Conservation (phyloP, 2,113 vertebrate species). For the Cephalopterus ornatus region DNA sequence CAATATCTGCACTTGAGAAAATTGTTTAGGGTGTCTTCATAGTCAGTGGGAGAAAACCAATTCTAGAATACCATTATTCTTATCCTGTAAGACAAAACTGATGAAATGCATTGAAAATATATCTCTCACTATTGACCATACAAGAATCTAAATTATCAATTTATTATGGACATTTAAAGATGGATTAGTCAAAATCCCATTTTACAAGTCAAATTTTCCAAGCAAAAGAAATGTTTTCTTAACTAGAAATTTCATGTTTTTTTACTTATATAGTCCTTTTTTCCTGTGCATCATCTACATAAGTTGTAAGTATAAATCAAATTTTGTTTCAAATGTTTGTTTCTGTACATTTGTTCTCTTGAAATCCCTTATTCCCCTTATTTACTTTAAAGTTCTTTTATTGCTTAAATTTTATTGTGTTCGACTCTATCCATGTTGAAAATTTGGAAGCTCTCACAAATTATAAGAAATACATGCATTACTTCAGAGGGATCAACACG, state of each 20-base stretch:
- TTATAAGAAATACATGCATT: not conserved
- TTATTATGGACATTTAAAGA: not conserved
- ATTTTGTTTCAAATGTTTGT: not conserved
- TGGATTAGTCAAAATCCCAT: rapidly evolving
- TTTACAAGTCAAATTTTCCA: not conserved
- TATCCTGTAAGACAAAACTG: not conserved
- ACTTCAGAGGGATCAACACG: not conserved
- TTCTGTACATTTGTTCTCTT: not conserved
- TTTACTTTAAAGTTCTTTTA: not conserved
- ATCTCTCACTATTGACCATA: not conserved
- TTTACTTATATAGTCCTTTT: not conserved
- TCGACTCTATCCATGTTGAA: not conserved
- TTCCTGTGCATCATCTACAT: not conserved
- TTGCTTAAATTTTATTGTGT: not conserved
- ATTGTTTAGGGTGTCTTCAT: not conserved
- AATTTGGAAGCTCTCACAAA: not conserved
- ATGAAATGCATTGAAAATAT: not conserved
- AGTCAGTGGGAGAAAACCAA: not conserved
- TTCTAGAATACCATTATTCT: not conserved
- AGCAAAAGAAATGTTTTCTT: not conserved
- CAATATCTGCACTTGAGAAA: not conserved
- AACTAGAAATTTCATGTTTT: not conserved
- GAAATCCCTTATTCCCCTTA: not conserved
- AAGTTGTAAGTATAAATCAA: not conserved
- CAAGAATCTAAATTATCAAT: not conserved